Percentiles rank a stretch among this genome's conserved stretches.
These are phyloP conservation scores for Eulemur coronatus DNA, from an alignment of 2,797 vertebrate species.

Conservation along the genomic window DNA sequence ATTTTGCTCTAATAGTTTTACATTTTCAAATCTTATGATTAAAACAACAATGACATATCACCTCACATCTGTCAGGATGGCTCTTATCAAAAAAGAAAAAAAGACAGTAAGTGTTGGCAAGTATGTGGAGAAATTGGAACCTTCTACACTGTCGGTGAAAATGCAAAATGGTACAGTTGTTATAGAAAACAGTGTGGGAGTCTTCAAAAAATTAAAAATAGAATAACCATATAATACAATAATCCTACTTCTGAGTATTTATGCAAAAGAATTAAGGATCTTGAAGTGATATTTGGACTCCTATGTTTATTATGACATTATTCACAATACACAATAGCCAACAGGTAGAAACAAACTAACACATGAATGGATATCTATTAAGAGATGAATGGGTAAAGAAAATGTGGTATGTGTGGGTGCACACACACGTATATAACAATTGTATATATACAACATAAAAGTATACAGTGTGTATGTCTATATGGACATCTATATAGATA, in stretches of 20 bases:
- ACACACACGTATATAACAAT: no score
- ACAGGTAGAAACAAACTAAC: neutral
- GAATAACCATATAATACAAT: neutral
- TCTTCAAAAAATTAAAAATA: neutral
- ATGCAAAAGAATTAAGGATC: neutral
- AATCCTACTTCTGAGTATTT: neutral
- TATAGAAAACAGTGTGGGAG: neutral
- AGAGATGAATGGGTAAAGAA: neutral
- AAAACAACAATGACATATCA: neutral
- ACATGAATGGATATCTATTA: neutral
- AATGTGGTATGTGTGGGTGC: neutral
- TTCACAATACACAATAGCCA: neutral
- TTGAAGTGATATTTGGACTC: neutral
- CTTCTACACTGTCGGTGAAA: neutral
- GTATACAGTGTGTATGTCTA: neutral
- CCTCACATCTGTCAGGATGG: neutral
- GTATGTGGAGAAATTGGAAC: neutral
- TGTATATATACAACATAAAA: no score
- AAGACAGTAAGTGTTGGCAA: neutral
- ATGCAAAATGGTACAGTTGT: neutral
- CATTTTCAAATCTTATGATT: neutral
- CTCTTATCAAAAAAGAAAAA: neutral
- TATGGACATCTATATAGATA: neutral
- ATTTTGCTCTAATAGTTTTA: neutral
- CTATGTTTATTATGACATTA: neutral